Evolutionary conservation across 2,888 invertebrate species (phyloP).

Genomic region (Branchipolynoe longqiensis): DNA sequence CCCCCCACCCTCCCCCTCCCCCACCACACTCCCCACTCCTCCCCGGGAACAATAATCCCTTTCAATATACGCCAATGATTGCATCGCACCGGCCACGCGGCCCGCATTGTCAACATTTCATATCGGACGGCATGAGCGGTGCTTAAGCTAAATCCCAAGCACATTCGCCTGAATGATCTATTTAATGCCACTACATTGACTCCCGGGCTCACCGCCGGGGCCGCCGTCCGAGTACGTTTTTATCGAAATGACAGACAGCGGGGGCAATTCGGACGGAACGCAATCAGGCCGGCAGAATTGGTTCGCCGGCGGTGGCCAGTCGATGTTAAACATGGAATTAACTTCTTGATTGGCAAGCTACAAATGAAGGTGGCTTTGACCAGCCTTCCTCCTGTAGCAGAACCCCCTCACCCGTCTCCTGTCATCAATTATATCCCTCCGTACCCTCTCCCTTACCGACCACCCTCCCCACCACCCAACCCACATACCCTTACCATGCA

Average conservation of each 20-base stretch:
- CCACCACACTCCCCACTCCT: background rate
- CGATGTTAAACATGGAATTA: constrained; percentile 57
- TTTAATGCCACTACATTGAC: constrained; percentile 57
- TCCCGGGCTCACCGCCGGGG: constrained; percentile 28
- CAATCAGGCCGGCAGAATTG: constrained; percentile 54
- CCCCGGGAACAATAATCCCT: constrained; percentile 53
- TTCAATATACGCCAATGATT: constrained; percentile 56
- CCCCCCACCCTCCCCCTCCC: background rate
- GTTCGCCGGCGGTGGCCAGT: constrained; percentile 39
- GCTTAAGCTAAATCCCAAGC: constrained; percentile 46
- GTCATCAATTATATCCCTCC: constrained; percentile 54
- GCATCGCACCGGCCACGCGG: constrained; percentile 18
- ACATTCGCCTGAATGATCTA: constrained; percentile 57
- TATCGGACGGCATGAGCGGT: constrained; percentile 13
- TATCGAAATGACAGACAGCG: constrained; percentile 57
- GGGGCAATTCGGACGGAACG: constrained; percentile 53
- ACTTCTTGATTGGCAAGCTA: constrained; percentile 56
- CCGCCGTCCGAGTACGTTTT: constrained; percentile 41
- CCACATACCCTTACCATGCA: background rate
- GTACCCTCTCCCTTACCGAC: background rate
- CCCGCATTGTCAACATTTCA: constrained; percentile 54
- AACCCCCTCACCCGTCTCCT: constrained; percentile 40
- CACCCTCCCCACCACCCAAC: background rate
- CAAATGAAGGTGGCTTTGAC: constrained; percentile 56
- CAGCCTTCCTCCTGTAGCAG: constrained; percentile 15